A percentile compares a stretch with the other conserved stretches of the same genome.
These are phyloP conservation scores for Andrena dorsata DNA, from an alignment of 2,888 invertebrate genomes.

Conservation along the genomic window DNA sequence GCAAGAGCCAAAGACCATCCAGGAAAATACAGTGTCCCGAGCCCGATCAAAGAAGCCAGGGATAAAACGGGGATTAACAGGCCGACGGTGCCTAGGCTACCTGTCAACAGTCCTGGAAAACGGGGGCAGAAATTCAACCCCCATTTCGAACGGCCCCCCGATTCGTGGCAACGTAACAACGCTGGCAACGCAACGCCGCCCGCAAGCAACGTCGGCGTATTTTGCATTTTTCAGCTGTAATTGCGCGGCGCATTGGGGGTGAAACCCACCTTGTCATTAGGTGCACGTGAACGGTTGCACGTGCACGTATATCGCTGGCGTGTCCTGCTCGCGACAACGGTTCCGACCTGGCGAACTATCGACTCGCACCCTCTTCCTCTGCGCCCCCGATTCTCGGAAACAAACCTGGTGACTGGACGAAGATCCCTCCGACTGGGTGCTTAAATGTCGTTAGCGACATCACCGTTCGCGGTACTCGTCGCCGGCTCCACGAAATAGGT, in stretches of 20 bases:
- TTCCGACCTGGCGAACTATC: constrained; percentile 44
- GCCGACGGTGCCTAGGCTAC: constrained; percentile 8
- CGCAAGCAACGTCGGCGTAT: constrained; percentile 65
- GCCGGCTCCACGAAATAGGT: constrained; percentile 1
- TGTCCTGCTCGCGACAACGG: constrained; percentile 56
- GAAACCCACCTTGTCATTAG: constrained; percentile 81
- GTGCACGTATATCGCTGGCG: constrained; percentile 63
- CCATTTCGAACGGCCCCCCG: constrained; percentile 10
- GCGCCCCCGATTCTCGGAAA: constrained; percentile 16
- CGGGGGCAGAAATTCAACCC: background rate
- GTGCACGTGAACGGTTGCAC: constrained; percentile 80
- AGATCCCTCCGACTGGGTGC: background rate
- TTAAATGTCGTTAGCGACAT: constrained; percentile 3
- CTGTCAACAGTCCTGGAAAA: constrained; percentile 19
- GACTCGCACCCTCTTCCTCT: background rate
- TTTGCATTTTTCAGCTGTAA: constrained; percentile 82
- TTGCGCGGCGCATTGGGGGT: constrained; percentile 75
- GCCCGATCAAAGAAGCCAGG: too few relatives aligned
- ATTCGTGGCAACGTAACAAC: constrained; percentile 19
- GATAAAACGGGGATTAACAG: background rate
- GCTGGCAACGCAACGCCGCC: constrained; percentile 18
- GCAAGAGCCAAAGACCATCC: too few relatives aligned
- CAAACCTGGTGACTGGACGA: background rate
- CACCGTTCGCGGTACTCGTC: constrained; percentile 10
- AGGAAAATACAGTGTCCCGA: too few relatives aligned